Evolutionary conservation across 2,888 invertebrate species (phyloP).

Genomic region (Sarcophaga carnaria): DNA sequence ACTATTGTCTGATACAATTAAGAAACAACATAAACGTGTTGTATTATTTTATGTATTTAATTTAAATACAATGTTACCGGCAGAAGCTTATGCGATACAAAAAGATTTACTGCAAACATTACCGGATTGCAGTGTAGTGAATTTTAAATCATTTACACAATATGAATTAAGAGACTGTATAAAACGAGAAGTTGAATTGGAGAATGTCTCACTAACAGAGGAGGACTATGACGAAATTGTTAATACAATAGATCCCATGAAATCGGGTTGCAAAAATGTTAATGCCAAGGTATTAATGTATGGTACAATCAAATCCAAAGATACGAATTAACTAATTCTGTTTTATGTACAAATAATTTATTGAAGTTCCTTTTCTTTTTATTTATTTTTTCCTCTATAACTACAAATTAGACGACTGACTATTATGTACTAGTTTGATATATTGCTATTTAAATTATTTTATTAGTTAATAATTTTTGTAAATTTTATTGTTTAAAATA

Average conservation of each 20-base stretch:
- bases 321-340: not conserved
- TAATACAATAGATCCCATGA: constrained; percentile 71
- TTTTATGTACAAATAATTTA: too few relatives aligned
- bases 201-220: constrained; percentile 71
- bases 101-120: constrained; percentile 67
- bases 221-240: constrained; percentile 73
- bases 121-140: constrained; percentile 71
- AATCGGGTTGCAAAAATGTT: constrained; percentile 79
- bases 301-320: constrained; percentile 61
- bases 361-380: too few relatives aligned
- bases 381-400: too few relatives aligned
- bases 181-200: constrained; percentile 71
- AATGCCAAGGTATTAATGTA: constrained; percentile 76
- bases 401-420: too few relatives aligned
- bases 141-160: constrained; percentile 73
- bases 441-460: too few relatives aligned
- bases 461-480: not conserved
- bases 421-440: too few relatives aligned
- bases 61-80: constrained; percentile 71
- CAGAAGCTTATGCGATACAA: constrained; percentile 65
- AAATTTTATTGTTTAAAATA: not conserved
- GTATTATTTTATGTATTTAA: constrained; percentile 78
- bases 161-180: constrained; percentile 76
- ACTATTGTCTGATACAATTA: constrained; percentile 47
- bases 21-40: constrained; percentile 68